Percentiles rank a stretch among this genome's conserved stretches.
Conservation (phyloP, 2,113 vertebrate species). For the cat (Felis catus) region F.catus_Fca126_mat1.0 CM031411.1:112831501-112832000, state of each 20-base stretch:
- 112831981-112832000: slow-evolving; percentile 76
- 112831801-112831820: slow-evolving; percentile 85
- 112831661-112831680: slow-evolving; percentile 41
- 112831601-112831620: slow-evolving; percentile 51
- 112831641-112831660: slow-evolving; percentile 32
- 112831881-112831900: slow-evolving; percentile 84
- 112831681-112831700: slow-evolving; percentile 6
- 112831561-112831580: slow-evolving; percentile 76
- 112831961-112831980: slow-evolving; percentile 77
- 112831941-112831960: slow-evolving; percentile 79
- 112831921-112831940: slow-evolving; percentile 84
- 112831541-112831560: slow-evolving; percentile 78
- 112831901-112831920: slow-evolving; percentile 86
- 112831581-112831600: slow-evolving; percentile 51
- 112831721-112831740: slow-evolving; percentile 61
- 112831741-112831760: slow-evolving; percentile 78
- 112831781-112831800: slow-evolving; percentile 83
- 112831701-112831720: slow-evolving; percentile 45
- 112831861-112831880: slow-evolving; percentile 86
- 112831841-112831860: slow-evolving; percentile 87
- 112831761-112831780: slow-evolving; percentile 85
- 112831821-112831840: slow-evolving; percentile 87
- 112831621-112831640: slow-evolving; percentile 47
- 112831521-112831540: slow-evolving; percentile 83
- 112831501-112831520: slow-evolving; percentile 80